Conservation (phyloP, 2,113 vertebrate genomes). For the Peromyscus polionotus region DNA sequence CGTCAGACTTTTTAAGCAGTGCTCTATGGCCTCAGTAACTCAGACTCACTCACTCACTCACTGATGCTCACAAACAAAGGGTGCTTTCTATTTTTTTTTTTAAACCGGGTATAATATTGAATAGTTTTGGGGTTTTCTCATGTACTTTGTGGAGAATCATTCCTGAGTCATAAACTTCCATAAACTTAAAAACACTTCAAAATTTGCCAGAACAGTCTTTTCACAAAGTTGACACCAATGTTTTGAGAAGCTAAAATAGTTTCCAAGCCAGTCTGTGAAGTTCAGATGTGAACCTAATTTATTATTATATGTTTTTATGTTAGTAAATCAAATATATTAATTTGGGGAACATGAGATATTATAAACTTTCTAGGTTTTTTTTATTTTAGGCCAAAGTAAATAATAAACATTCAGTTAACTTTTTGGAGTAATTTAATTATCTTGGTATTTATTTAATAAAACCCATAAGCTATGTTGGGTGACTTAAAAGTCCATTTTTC, state of each 20-base stretch:
- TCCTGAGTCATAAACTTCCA: neutral
- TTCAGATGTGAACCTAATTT: slow-evolving; percentile 64
- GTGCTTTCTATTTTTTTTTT: neutral
- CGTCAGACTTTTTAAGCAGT: neutral
- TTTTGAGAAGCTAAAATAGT: neutral
- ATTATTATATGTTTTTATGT: slow-evolving; percentile 75
- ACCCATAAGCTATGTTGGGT: slow-evolving; percentile 58
- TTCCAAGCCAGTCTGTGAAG: slow-evolving; percentile 14
- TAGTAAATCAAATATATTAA: slow-evolving; percentile 79
- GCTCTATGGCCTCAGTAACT: neutral
- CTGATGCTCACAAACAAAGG: neutral
- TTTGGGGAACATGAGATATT: slow-evolving; percentile 68
- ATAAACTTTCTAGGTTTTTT: slow-evolving; percentile 66
- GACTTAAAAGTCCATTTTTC: slow-evolving; percentile 67
- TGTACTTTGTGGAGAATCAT: neutral
- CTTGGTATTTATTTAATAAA: slow-evolving; percentile 79
- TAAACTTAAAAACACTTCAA: neutral
- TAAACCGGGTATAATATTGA: neutral
- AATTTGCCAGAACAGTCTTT: slow-evolving; percentile 15
- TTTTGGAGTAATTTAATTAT: slow-evolving; percentile 79
- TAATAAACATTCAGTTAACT: slow-evolving; percentile 77
- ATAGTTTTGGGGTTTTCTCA: neutral
- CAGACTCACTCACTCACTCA: neutral
- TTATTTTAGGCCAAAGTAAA: slow-evolving; percentile 80
- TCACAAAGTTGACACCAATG: neutral